Conservation (phyloP, 2,797 vertebrate genomes). For the Amblyopsis hoosieri region DNA sequence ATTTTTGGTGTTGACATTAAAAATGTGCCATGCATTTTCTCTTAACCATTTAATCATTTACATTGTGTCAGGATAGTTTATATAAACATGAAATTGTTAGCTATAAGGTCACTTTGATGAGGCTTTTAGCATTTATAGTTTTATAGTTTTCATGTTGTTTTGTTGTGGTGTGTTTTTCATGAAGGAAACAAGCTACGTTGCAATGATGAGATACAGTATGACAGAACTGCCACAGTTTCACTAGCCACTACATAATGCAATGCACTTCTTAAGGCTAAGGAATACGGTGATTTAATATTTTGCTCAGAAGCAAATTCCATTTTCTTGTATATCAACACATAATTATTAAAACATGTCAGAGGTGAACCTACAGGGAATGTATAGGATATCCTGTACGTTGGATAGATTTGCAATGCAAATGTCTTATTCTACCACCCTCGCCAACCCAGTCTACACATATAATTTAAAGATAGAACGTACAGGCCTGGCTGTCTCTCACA, state of each 20-base stretch:
- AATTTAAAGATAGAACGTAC: background rate
- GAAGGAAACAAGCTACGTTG: slow-evolving; percentile 37
- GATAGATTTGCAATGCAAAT: too few species aligned
- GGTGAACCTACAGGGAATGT: too few species aligned
- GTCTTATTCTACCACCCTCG: too few species aligned
- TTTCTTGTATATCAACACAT: too few species aligned
- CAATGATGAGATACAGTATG: background rate
- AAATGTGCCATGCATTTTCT: background rate
- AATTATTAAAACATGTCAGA: too few species aligned
- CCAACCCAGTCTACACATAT: too few species aligned
- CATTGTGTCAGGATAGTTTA: slow-evolving; percentile 31
- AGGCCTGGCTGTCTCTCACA: slow-evolving; percentile 11
- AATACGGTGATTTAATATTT: too few species aligned
- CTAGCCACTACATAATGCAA: too few species aligned
- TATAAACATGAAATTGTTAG: slow-evolving; percentile 41
- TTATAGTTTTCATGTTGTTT: slow-evolving; percentile 52
- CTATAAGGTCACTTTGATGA: slow-evolving; percentile 52
- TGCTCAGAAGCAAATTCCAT: too few species aligned
- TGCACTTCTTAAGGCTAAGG: too few species aligned
- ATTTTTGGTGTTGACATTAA: background rate
- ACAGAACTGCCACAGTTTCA: background rate
- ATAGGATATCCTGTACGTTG: too few species aligned
- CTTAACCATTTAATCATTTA: slow-evolving; percentile 4
- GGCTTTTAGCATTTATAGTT: slow-evolving; percentile 47
- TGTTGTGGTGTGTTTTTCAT: slow-evolving; percentile 22